Percentiles rank a stretch among this genome's conserved stretches.
Evolutionary conservation across 1,140 invertebrate species (phyloP).

Genomic region (Ruditapes philippinarum): DNA sequence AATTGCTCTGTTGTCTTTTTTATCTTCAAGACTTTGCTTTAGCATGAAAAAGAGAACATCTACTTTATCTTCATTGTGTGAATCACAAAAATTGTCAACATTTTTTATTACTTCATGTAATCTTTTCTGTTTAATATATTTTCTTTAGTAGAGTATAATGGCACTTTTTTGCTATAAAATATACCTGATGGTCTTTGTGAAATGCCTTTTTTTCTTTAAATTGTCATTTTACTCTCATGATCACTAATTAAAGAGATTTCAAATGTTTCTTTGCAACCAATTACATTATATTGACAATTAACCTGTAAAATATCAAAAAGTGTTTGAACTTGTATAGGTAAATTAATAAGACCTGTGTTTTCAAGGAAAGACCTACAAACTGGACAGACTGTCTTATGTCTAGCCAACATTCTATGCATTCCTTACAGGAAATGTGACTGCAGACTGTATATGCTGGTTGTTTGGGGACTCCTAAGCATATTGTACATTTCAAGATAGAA

Average conservation of each 20-base stretch:
- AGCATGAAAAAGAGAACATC: slow-evolving; percentile 12
- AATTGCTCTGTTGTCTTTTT: background rate
- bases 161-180: background rate
- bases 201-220: background rate
- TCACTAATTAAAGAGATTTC: background rate
- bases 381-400: background rate
- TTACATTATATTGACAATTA: background rate
- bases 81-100: background rate
- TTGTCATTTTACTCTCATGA: background rate
- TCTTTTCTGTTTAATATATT: background rate
- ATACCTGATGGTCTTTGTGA: background rate
- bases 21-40: background rate
- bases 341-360: no score
- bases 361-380: background rate
- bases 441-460: background rate
- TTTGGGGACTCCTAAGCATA: background rate
- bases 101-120: background rate
- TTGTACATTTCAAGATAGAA: background rate
- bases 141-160: background rate
- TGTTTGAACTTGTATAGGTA: background rate
- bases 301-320: background rate
- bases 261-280: background rate
- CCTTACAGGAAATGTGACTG: background rate
- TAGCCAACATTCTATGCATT: background rate
- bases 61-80: background rate